Evolutionary conservation across 2,113 vertebrate species (phyloP), one percentile per base, ranked within the genome.

Genomic region (Poecile atricapillus): DNA sequence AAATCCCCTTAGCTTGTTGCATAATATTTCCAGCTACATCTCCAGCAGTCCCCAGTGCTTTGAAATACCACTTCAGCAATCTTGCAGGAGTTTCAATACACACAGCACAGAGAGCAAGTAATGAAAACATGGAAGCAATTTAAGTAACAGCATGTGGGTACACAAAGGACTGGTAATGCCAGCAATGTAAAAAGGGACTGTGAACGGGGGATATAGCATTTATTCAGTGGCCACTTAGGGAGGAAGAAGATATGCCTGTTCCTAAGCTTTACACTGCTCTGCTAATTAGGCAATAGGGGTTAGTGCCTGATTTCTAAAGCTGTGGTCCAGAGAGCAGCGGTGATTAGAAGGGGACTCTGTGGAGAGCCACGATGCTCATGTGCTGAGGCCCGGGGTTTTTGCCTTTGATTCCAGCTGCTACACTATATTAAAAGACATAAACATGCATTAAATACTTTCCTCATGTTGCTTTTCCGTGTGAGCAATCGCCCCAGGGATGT

Each of bases 101-200:
- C 80, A 79, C 69, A 89, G 84, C 94, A 70, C 87, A 93, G 95
- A 97, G 90, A 80, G 97, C 84, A 90, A 88, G 91, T 96, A 92
- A 95, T 93, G 81, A 96, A 96, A 97, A 96, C 91, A 94, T 94
- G 90, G 90, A 97, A 97, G 90, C 94, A 95, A 97, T 97, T 97
- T 96, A 96, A 97, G 92, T 95, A 97, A 95, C 96, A 96, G 94
- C 96, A 89, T 96, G 95, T 84, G 90, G 81, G 93, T 96, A 96
- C 87, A 86, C 93, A 79, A 95, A 95, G 92, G 84, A 76, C 80
- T 93, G 95, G 86, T 86, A 95, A 93, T 70, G 60, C 89, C 88
- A 95, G 94, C 74, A 75, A 64, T 73, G 85, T 92, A 94, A 52
- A 96, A 93, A 92, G 67, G 63, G 80, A 63, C 89, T 93, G 49